Base-by-base conservation (phyloP, 2,797 vertebrate genomes). In the Halcyon chelicuti region DNA sequence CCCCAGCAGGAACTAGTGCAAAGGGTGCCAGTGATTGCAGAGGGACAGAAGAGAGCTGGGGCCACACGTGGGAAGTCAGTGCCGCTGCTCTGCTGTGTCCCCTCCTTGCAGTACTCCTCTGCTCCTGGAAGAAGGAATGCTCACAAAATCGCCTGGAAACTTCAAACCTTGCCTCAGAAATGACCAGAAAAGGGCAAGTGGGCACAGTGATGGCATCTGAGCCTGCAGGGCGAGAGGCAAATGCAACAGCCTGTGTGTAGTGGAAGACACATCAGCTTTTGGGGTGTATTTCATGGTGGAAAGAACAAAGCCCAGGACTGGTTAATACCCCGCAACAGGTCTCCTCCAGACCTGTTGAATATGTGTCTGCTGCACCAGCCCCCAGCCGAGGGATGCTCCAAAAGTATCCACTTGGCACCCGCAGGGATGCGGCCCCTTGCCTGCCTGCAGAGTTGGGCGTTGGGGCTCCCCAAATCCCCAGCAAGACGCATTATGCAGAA, bases 201-300 rank as follows among this genome's bases (percentile, higher is more conserved):
- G 65, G n/a, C 81, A 15, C 23, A 58, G 26, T 1, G 10, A 29
- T 16, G 4, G 18, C 8, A 2, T 7, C 51, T 54, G 66, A 84
- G 18, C 58, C 28, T 1, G 1, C 20, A 37, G 33, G 31, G 12
- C 26, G 63, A 52, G 47, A 22, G 0, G 9, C 6, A 22, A 62
- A 82, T 37, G 35, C 20, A 51, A 5, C 14, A 73, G 29, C 42
- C 23, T 0, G 0, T 39, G 39, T 0, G 2, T 18, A 10, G 51
- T 35, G 42, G 4, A 9, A 28, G 42, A 23, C 7, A 22, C 16
- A 9, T 4, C 54, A 22, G 79, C 0, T 0, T 35, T 22, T 22
- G 68, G n/a, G 57, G 12, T 47, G 55, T 73, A 62, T 60, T 86
- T 40, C 22, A 5, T 1, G 3, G 14, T 55, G 58, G 42, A 57